phyloP scores from a whole-genome alignment of 2,113 vertebrate species.

The Solenodon paradoxus region DNA sequence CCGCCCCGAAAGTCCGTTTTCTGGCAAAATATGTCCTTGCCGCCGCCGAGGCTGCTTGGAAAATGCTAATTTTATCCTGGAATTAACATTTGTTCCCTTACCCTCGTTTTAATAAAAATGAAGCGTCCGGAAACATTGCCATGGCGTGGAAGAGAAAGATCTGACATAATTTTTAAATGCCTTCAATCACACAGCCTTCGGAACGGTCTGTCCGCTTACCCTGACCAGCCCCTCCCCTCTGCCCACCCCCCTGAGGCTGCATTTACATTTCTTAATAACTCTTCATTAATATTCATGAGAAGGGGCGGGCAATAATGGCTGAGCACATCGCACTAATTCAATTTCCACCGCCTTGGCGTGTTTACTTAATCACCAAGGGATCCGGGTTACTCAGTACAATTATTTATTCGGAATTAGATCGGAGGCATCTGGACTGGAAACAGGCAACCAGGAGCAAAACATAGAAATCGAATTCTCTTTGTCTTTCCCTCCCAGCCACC shows the following conservation, averaged over 20 bases:
- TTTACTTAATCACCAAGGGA: conserved; percentile 88
- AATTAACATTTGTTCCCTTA: conserved; percentile 76
- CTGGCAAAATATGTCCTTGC: conserved; percentile 73
- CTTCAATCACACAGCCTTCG: conserved; percentile 79
- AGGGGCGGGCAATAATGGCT: conserved; percentile 81
- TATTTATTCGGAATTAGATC: conserved; percentile 89
- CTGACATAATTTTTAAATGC: conserved; percentile 81
- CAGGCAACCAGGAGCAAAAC: conserved; percentile 76
- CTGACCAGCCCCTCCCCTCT: conserved; percentile 57
- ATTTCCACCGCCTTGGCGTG: conserved; percentile 84
- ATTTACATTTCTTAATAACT: conserved; percentile 88
- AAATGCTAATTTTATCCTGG: conserved; percentile 77
- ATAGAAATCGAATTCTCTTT: conserved; percentile 73
- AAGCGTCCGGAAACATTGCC: conserved; percentile 74
- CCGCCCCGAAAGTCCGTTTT: conserved; percentile 59
- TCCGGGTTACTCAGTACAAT: conserved; percentile 83
- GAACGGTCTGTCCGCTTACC: conserved; percentile 79
- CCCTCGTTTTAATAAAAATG: conserved; percentile 79
- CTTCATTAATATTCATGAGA: conserved; percentile 86
- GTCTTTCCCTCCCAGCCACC: conserved; percentile 9
- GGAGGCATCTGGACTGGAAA: conserved; percentile 81
- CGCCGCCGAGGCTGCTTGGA: conserved; percentile 60
- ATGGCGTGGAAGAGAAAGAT: conserved; percentile 68
- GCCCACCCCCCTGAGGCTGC: conserved; percentile 80
- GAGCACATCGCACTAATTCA: conserved; percentile 85